Base-by-base conservation (phyloP, 2,113 vertebrate species). In the Carassius gibelio region DNA sequence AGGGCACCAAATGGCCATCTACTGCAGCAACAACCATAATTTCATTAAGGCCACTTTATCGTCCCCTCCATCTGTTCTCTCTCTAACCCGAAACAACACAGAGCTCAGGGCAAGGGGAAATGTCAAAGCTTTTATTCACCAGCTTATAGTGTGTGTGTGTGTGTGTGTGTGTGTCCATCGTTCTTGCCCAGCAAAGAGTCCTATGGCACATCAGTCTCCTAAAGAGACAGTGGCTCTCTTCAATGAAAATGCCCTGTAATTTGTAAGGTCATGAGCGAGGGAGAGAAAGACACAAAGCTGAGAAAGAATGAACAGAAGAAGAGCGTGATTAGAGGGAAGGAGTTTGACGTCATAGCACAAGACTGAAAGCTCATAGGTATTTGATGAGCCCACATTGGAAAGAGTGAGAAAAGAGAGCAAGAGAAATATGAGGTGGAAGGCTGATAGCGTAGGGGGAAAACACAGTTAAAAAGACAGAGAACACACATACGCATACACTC, bases 121-220 rank as follows among this genome's bases (percentile, higher is more conserved):
- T 93, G 92, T 93, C 92, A 93, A 91, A 91, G 92, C 93, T 94
- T 93, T 94, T 93, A 92, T 92, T 91, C 91, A 91, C 89, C 64
- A 83, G 87, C 90, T 91, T 92, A 92, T 90, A 92, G 80, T 72
- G 75, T 48, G 45, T 48, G 45, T 57, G 79, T 81, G 87, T 57
- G 81, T 81, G 87, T 83, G 50, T 55, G 21, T 68, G 86, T 72
- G 64, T 11, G 57, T 72, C 57, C 55, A 61, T 34, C 36, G 36
- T 62, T 36, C 21, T 21, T 62, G 55, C 38, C 36, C 76, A 42
- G 57, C 57, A 79, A 81, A 66, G 72, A 75, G 13, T 75, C 45
- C 42, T 62, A 66, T 10, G 38, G 38, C 14, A 62, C 59, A 48
- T 64, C 62, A 64, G 38, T 64, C n/a, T 80, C 23, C 38, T 26